Percentiles rank a stretch among this genome's conserved stretches.
Conservation (phyloP, 2,888 invertebrate genomes). For the Mycogona germanica region DNA sequence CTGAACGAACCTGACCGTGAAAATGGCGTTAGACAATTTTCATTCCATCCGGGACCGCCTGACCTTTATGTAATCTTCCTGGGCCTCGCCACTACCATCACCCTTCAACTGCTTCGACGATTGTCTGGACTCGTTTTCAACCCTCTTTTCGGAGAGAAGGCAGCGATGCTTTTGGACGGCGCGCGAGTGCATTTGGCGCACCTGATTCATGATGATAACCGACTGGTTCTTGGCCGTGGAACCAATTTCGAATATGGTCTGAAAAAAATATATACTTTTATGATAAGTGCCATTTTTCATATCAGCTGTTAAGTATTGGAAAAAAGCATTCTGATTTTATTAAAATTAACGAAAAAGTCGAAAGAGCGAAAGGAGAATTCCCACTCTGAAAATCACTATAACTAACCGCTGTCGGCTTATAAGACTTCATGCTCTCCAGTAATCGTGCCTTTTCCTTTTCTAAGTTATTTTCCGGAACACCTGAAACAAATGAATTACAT, state of each 20-base stretch:
- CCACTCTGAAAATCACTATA: conserved; percentile 14
- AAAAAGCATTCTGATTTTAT: too few relatives aligned
- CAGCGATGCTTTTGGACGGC: conserved; percentile 34
- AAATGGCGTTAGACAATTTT: too few relatives aligned
- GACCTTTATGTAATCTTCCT: conserved; percentile 5
- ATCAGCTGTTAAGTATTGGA: too few relatives aligned
- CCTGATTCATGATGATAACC: conserved; percentile 68
- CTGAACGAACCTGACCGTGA: neutral
- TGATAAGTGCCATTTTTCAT: neutral
- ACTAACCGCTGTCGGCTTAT: conserved; percentile 58
- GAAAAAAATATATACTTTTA: conserved; percentile 28
- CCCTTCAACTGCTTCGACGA: neutral
- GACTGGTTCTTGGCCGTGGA: conserved; percentile 67
- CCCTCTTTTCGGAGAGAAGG: conserved; percentile 38
- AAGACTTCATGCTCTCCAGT: conserved; percentile 55
- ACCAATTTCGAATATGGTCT: conserved; percentile 91
- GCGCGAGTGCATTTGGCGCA: conserved; percentile 54
- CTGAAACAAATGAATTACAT: too few relatives aligned
- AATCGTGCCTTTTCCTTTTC: conserved; percentile 40
- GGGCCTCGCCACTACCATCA: neutral
- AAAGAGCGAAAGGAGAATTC: neutral
- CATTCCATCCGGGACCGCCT: neutral
- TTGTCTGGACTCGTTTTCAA: conserved; percentile 15
- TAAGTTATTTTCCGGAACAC: conserved; percentile 31
- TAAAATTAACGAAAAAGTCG: neutral